Evolutionary conservation across 2,888 invertebrate species (phyloP), one percentile per base, ranked within the genome.

Genomic region (Hoplodrina ambigua): DNA sequence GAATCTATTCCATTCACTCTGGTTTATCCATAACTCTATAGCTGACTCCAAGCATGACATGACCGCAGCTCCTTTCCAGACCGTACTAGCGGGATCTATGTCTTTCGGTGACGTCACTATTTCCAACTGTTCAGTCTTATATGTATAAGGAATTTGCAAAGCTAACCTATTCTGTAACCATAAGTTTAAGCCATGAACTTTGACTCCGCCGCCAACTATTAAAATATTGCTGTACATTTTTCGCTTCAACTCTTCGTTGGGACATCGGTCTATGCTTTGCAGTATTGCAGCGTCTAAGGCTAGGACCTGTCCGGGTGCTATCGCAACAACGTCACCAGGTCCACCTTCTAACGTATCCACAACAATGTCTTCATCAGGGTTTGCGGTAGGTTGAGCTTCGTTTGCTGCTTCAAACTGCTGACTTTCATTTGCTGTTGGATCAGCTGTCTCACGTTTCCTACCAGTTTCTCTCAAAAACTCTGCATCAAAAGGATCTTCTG

Each of bases 51-150:
- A 93, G 85, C 99, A 98, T 0, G 99, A 98, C 97, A 99, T 97
- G 13, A 99, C 98, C 0, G 99, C 98, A 0, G 99, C 99, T 0
- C 99, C 99, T 91, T 99, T 99, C 99, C 99, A 99, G 0, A 98
- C 97, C 0, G 98, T 98, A 95, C 98, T 97, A 2, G 98, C 97
- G 0, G 99, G 98, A 91, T 99, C 99, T 96, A 99, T 98, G 86
- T 99, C 99, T 91, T 99, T 98, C 0, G 98, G 98, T 77, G 98
- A 97, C 0, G 98, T 98, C 56, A 99, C 98, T 67, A 99, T 98
- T 91, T 99, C 99, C 85, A 98, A 93, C 93, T 98, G 97, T 88
- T 98, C 98, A 95, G 97, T 97, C 90, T 98, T 96, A 87, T 97
- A 98, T 82, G 97, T 96, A 84, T 97, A 97, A 0, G 98, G 98